Conservation (phyloP, 2,113 vertebrate genomes). For the Rhegmatorhina hoffmannsi region DNA sequence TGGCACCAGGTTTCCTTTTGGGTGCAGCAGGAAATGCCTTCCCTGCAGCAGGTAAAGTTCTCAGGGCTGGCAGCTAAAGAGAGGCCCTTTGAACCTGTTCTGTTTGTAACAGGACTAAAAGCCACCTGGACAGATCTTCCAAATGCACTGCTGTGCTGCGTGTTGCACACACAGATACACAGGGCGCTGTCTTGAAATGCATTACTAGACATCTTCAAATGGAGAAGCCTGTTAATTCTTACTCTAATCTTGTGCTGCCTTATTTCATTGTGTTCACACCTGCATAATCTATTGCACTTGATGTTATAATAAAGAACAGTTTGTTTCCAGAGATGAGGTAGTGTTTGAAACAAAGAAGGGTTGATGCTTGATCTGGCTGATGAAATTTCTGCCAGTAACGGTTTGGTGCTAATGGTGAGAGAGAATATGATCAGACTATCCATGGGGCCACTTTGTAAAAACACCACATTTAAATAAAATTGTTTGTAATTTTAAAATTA, state of each 20-base stretch:
- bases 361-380: neutral
- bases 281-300: neutral
- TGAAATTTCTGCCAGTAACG: neutral
- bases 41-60: neutral
- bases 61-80: neutral
- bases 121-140: neutral
- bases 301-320: neutral
- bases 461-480: neutral
- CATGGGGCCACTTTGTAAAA: neutral
- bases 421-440: neutral
- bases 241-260: neutral
- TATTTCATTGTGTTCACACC: neutral
- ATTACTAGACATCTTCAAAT: neutral
- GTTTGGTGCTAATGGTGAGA: neutral
- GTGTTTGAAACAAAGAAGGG: neutral
- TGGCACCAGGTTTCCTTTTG: neutral
- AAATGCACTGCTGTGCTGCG: neutral
- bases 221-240: neutral
- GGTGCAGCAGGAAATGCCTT: neutral
- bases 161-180: accelerated
- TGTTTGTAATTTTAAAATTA: neutral
- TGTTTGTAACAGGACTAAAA: neutral
- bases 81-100: neutral
- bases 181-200: neutral
- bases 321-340: neutral